Evolutionary conservation across 2,888 invertebrate genomes (phyloP), one percentile per base, ranked within the genome.

Genomic region (Strigamia crassipes): DNA sequence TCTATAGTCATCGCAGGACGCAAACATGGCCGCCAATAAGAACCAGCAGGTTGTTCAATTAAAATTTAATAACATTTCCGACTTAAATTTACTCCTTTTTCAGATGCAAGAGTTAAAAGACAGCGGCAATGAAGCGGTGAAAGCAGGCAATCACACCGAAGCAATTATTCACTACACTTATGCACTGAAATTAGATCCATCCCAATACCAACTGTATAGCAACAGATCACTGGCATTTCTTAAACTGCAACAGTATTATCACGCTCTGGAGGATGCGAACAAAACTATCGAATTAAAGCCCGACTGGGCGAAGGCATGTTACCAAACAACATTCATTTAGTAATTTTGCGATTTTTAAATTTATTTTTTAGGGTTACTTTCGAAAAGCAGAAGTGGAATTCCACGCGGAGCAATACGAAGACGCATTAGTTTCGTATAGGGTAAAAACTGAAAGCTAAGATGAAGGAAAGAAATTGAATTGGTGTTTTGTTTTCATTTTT

Each of bases 221-320:
- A 95, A 95, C 87, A 90, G 95, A 86, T 94, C 94, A 6, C 91
- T 92, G 86, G 93, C 94, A 13, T 94, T 94, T 88, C 88, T 95
- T 46, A 93, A 93, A 88, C 88, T 93, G 84, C 91, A 93, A 85
- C 94, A 94, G 86, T 94, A 92, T 88, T 93, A 92, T 87, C 90
- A 92, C 84, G 93, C 94, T 0, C 88, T 93, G 85, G 91, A 93
- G 87, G 95, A 95, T 90, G 94, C 95, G 1, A 90, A 92, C 85
- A 92, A 92, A 87, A 92, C 92, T 3, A 93, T 94, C 81, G 90
- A 90, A 86, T 87, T 94, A 82, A 92, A 93, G 86, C 94, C 94
- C 21, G 90, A 91, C 78, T 94, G 94, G 94, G 92, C 93, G 9
- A 94, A 94, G 91, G 94, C n/a, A n/a, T n/a, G n/a, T n/a, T n/a